Evolutionary conservation across 2,797 vertebrate species (phyloP).

Genomic region (Hylomyscus alleni): DNA sequence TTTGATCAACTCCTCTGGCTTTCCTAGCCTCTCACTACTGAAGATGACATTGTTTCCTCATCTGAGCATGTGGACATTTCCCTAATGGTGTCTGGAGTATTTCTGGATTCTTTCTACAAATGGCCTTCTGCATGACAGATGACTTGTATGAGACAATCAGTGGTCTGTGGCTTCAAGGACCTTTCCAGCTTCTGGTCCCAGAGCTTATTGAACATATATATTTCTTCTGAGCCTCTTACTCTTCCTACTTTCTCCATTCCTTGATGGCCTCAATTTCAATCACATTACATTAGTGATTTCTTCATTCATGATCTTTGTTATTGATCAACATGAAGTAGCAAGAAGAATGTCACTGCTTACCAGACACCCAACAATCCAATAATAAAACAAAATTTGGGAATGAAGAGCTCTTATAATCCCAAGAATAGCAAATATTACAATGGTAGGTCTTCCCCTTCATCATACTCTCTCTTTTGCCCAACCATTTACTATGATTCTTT

Average conservation of each 20-base stretch:
- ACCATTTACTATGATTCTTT: not conserved
- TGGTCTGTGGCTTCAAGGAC: not conserved
- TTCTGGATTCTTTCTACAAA: not conserved
- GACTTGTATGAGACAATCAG: not conserved
- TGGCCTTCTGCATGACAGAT: not conserved
- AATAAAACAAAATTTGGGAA: not conserved
- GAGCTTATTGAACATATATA: not conserved
- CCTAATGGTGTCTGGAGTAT: not conserved
- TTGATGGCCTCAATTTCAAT: not conserved
- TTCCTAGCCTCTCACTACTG: not conserved
- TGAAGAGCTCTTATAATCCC: too few relatives aligned
- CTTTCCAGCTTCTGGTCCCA: not conserved
- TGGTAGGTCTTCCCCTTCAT: not conserved
- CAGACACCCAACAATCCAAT: not conserved
- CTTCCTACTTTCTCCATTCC: too few relatives aligned
- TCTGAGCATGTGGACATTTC: not conserved
- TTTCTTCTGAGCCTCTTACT: not conserved
- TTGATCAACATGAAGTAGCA: not conserved
- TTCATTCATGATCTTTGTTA: not conserved
- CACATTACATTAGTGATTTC: not conserved
- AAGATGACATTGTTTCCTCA: not conserved
- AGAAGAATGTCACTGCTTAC: not conserved
- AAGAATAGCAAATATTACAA: not conserved
- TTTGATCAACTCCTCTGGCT: not conserved
- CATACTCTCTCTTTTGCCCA: not conserved